These are phyloP conservation scores for Orthonychiurus folsomi DNA, from an alignment of 2,888 invertebrate genomes.

Conservation along the genomic window DNA sequence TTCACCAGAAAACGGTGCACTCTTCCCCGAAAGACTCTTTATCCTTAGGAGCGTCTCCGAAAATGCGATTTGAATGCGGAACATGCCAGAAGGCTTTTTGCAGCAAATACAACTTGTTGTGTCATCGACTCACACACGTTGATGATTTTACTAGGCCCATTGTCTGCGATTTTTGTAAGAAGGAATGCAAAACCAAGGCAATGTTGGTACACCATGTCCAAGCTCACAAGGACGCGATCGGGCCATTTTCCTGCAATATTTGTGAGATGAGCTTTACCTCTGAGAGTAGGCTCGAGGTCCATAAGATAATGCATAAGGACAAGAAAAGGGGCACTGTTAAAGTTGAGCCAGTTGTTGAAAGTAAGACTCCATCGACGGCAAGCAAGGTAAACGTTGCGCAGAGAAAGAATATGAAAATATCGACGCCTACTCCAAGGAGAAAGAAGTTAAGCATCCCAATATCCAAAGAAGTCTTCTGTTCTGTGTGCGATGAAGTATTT, in stretches of 20 bases:
- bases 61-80: background rate
- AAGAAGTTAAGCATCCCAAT: background rate
- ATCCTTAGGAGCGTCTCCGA: background rate
- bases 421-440: background rate
- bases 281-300: background rate
- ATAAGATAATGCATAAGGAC: background rate
- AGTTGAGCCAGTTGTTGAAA: background rate
- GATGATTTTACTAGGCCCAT: background rate
- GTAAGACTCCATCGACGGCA: background rate
- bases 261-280: slow-evolving; percentile 1
- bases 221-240: slow-evolving; percentile 3
- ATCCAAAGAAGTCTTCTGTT: background rate
- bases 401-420: slow-evolving; percentile 1
- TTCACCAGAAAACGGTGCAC: background rate
- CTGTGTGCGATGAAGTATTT: background rate
- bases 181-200: background rate
- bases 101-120: background rate
- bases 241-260: background rate
- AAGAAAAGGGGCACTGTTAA: background rate
- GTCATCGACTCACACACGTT: background rate
- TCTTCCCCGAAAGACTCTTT: background rate
- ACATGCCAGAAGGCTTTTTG: background rate
- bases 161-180: background rate
- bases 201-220: slow-evolving; percentile 1
- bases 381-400: background rate